Percentiles rank a stretch among this genome's conserved stretches.
phyloP scores from a whole-genome alignment of 1,140 invertebrate species.

The Cotesia chilonis region DNA sequence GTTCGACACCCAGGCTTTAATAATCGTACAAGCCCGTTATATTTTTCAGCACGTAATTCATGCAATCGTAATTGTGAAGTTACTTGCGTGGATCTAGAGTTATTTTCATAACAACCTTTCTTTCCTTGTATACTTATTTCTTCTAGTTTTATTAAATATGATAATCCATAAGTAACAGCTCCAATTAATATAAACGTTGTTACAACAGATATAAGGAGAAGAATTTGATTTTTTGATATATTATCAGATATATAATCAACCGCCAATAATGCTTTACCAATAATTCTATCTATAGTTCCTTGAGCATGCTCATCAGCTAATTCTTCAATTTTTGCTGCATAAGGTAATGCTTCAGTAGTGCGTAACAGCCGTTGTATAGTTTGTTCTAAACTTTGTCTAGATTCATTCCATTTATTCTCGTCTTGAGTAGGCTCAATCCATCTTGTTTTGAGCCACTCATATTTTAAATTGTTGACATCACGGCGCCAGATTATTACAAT shows the following conservation, averaged over 20 bases:
- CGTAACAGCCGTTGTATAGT: conserved; percentile 77
- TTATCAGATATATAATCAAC: conserved; percentile 79
- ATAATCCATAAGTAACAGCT: conserved; percentile 86
- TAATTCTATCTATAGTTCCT: conserved; percentile 76
- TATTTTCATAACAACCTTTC: conserved; percentile 61
- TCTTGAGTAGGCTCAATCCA: conserved; percentile 60
- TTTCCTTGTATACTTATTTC: conserved; percentile 79
- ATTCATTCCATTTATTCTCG: conserved; percentile 75
- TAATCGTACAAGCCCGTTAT: conserved; percentile 91
- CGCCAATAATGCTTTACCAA: conserved; percentile 74
- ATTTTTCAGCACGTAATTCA: conserved; percentile 93
- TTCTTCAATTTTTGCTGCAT: conserved; percentile 72
- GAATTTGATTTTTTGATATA: conserved; percentile 81
- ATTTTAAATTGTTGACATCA: conserved; percentile 85
- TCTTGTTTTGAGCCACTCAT: conserved; percentile 78
- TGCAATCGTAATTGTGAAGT: conserved; percentile 83
- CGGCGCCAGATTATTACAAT: conserved; percentile 90
- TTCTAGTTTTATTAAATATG: conserved; percentile 86
- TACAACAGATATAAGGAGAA: conserved; percentile 83
- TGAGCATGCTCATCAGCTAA: conserved; percentile 67
- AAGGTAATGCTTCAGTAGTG: conserved; percentile 75
- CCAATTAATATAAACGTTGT: conserved; percentile 84
- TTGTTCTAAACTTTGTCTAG: conserved; percentile 75
- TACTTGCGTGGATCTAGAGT: conserved; percentile 59
- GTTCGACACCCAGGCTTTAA: conserved; percentile 96